Evolutionary conservation across 2,888 invertebrate genomes (phyloP).

Genomic region (Agonopterix subpropinquella): DNA sequence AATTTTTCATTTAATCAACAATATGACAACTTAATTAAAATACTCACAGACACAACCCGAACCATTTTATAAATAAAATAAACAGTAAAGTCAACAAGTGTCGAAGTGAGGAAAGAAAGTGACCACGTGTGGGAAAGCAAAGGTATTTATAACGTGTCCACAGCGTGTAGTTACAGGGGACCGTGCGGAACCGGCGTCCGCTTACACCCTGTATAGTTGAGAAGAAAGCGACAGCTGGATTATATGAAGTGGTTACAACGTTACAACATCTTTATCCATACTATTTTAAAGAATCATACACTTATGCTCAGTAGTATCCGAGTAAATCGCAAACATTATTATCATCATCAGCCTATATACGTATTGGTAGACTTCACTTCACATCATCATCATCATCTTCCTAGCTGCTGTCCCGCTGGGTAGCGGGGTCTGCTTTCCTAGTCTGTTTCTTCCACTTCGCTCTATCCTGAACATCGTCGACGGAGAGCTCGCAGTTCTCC

Average conservation of each 20-base stretch:
- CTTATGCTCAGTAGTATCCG: too few species aligned
- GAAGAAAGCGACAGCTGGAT: constrained; percentile 32
- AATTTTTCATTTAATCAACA: neutral
- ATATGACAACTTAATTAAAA: neutral
- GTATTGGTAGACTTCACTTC: too few species aligned
- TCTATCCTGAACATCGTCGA: too few species aligned
- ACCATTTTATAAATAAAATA: constrained; percentile 30
- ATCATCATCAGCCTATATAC: too few species aligned
- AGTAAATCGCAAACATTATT: too few species aligned
- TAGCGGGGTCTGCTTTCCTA: too few species aligned
- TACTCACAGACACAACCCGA: constrained; percentile 43
- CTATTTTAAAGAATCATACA: too few species aligned
- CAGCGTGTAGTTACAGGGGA: constrained; percentile 7
- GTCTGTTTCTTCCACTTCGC: too few species aligned
- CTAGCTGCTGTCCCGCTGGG: too few species aligned
- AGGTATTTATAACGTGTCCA: constrained; percentile 41
- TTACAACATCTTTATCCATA: constrained; percentile 7
- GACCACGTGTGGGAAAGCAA: constrained; percentile 28
- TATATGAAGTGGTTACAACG: constrained; percentile 29
- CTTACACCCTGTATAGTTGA: constrained; percentile 31
- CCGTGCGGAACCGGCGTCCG: constrained; percentile 34
- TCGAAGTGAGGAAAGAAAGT: constrained; percentile 42
- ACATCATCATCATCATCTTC: too few species aligned
- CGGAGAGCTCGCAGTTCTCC: too few species aligned
- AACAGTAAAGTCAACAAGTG: constrained; percentile 11